Conservation (phyloP, 2,797 vertebrate genomes). For the Bradypodion ventrale region DNA sequence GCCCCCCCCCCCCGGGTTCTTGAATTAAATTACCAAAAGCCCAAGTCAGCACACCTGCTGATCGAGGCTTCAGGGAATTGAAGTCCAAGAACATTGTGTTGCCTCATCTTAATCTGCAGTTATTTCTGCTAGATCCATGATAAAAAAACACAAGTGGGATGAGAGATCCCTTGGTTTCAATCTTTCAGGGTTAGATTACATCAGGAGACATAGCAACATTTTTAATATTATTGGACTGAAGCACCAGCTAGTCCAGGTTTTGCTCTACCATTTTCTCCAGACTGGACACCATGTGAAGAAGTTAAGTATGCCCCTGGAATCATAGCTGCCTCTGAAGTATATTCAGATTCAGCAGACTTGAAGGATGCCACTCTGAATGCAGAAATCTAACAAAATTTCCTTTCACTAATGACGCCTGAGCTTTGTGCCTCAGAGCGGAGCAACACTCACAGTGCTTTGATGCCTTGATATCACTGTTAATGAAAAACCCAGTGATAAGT, state of each 20-base stretch:
- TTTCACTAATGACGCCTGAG: neutral
- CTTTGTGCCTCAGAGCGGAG: neutral
- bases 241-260: neutral
- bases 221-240: neutral
- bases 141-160: neutral
- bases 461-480: neutral
- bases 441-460: neutral
- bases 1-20: no score
- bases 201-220: neutral
- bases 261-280: neutral
- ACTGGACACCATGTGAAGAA: neutral
- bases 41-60: no score
- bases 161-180: neutral
- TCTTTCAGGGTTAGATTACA: neutral
- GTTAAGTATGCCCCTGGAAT: neutral
- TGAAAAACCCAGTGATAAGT: neutral
- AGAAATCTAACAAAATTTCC: neutral
- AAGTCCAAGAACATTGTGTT: no score
- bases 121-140: neutral
- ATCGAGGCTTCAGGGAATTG: no score
- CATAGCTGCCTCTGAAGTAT: neutral
- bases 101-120: neutral
- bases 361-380: neutral
- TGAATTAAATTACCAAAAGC: no score
- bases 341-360: neutral